These are phyloP conservation scores for Zeus faber DNA, from an alignment of 2,113 vertebrate genomes.

Conservation along the genomic window DNA sequence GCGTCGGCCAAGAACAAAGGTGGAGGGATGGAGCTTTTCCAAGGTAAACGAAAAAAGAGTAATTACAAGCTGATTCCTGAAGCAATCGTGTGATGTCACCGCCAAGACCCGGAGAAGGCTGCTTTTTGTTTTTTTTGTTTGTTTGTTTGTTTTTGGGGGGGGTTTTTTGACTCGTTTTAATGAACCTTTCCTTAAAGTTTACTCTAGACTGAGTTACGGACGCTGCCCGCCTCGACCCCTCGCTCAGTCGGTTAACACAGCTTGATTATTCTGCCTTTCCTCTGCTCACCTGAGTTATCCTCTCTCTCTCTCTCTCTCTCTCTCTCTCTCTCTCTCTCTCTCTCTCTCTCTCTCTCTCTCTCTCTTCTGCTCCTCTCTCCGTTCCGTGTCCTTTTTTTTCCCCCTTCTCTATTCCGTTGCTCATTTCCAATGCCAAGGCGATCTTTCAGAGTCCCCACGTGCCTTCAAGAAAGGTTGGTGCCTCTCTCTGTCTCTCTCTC, in stretches of 20 bases:
- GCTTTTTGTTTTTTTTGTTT: no score
- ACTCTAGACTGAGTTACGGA: conserved; percentile 44
- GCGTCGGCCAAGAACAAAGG: not conserved
- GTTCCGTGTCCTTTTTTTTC: conserved; percentile 48
- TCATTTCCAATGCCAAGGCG: conserved; percentile 81
- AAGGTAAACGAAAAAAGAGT: no score
- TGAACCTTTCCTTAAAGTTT: no score
- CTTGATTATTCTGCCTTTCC: conserved; percentile 69
- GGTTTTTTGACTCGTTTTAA: no score
- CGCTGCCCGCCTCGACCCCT: conserved; percentile 50
- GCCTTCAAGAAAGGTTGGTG: conserved; percentile 99
- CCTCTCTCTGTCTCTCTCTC: conserved; percentile 64
- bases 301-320: no score
- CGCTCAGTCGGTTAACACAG: conserved; percentile 58
- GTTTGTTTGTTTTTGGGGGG: no score
- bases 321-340: conserved; percentile 3
- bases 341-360: conserved; percentile 57
- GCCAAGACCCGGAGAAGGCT: no score
- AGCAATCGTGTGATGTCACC: no score
- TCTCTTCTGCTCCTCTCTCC: conserved; percentile 69
- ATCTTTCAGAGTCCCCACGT: conserved; percentile 93
- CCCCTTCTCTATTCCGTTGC: conserved; percentile 62
- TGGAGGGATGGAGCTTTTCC: conserved; percentile 29
- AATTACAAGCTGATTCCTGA: no score
- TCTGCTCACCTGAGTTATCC: conserved; percentile 67